Evolutionary conservation across 2,797 vertebrate genomes (phyloP), one percentile per base, ranked within the genome.

Genomic region (Halcyon badia): DNA sequence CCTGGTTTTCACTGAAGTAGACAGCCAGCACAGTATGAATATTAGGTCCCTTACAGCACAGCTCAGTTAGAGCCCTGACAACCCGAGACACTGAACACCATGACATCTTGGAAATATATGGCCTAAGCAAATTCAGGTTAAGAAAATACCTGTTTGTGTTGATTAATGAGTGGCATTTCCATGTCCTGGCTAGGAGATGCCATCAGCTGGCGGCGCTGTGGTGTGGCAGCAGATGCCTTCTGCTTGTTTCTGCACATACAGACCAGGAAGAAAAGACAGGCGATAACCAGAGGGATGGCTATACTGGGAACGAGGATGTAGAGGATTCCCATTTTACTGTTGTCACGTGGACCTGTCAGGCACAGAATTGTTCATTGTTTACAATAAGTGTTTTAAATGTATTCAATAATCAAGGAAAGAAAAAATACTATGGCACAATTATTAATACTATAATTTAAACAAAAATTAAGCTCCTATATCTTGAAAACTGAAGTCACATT

Each of bases 211-310:
- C 99, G 98, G 72, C 99, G 98, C 87, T 98, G 98, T 2, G 99
- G 98, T 2, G 98, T 98, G 65, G 99, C 98, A 4, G 97, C 98
- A 4, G 99, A 98, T 7, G 98, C 97, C 94, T 99, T 99, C 88
- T 99, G 99, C 87, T 99, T 99, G 93, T 99, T 99, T 85, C 99
- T 99, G 95, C 99, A 99, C 99, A 99, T 98, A 89, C 99, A 99
- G 66, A 99, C 98, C 96, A 99, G 94, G 96, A 99, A 99, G 98
- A 99, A 99, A n/a, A 99, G 99, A 97, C 99, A 99, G 30, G 99
- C 99, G 0, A 99, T 99, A 96, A 99, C 98, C 95, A 99, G 77
- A 4, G 99, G 99, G 31, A 99, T 99, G 58, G 99, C 98, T 30
- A 99, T 99, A 71, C 99, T 99, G 9, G 99, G 99, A 51, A 99